Percentiles rank a stretch among this genome's conserved stretches.
These are phyloP conservation scores for Cydia splendana DNA, from an alignment of 1,140 invertebrate species.

Conservation along the genomic window DNA sequence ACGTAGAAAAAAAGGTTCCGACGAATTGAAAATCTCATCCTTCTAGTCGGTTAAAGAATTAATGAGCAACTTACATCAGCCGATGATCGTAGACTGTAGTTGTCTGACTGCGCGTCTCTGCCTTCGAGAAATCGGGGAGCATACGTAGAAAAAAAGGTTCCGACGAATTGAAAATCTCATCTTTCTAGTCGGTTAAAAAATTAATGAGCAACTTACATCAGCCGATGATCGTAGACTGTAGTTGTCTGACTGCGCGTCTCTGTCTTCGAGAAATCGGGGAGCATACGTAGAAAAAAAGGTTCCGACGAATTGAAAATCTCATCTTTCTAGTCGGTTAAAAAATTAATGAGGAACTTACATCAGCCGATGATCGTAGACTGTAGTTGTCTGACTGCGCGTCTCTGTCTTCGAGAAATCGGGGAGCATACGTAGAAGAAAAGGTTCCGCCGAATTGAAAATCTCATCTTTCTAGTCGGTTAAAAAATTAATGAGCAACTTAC, in stretches of 20 bases:
- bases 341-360: constrained; percentile 50
- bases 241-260: constrained; percentile 76
- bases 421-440: too few species aligned
- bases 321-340: background rate
- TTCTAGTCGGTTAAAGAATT: background rate
- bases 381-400: constrained; percentile 78
- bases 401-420: too few species aligned
- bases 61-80: constrained; percentile 61
- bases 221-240: constrained; percentile 76
- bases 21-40: background rate
- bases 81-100: constrained; percentile 76
- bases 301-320: background rate
- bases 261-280: too few species aligned
- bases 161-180: background rate
- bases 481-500: too few species aligned
- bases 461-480: too few species aligned
- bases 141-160: too few species aligned
- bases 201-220: constrained; percentile 54
- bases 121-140: too few species aligned
- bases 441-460: too few species aligned
- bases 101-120: constrained; percentile 74
- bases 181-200: background rate
- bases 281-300: too few species aligned
- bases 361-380: constrained; percentile 74
- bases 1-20: too few species aligned